Evolutionary conservation across 2,888 invertebrate species (phyloP).

Genomic region (Cryptus armator): DNA sequence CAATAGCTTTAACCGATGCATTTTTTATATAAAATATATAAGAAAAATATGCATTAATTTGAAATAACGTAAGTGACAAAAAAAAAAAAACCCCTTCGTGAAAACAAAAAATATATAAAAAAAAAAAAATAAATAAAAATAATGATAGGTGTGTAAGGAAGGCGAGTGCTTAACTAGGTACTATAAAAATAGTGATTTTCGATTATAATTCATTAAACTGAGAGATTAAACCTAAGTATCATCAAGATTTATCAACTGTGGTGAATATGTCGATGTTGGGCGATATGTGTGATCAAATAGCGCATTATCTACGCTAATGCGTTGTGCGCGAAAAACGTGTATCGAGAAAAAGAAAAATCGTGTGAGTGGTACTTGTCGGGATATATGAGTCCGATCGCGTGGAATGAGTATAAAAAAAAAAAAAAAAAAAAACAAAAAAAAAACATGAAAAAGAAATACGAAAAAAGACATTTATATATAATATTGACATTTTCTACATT

Average conservation of each 20-base stretch:
- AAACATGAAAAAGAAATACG: conserved; percentile 47
- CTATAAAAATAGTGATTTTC: conserved; percentile 62
- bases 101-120: conserved; percentile 33
- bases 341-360: conserved; percentile 19
- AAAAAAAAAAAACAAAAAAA: conserved; percentile 2
- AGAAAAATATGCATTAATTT: conserved; percentile 43
- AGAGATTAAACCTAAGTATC: conserved; percentile 63
- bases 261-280: conserved; percentile 28
- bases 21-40: conserved; percentile 35
- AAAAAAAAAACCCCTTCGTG: conserved; percentile 45
- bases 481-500: conserved; percentile 82
- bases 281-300: conserved; percentile 51
- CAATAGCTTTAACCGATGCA: conserved; percentile 70
- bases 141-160: conserved; percentile 50
- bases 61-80: conserved; percentile 55
- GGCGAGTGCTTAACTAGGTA: conserved; percentile 70
- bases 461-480: conserved; percentile 76
- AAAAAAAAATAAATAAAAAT: conserved; percentile 35
- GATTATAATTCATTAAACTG: conserved; percentile 54
- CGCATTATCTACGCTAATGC: conserved; percentile 6
- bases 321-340: conserved; percentile 3
- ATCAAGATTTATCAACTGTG: conserved; percentile 59
- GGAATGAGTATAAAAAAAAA: conserved; percentile 31
- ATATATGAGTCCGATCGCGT: conserved; percentile 24
- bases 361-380: conserved; percentile 15